Evolutionary conservation across 1,140 invertebrate genomes (phyloP).

Genomic region (Probaryconus sp.): DNA sequence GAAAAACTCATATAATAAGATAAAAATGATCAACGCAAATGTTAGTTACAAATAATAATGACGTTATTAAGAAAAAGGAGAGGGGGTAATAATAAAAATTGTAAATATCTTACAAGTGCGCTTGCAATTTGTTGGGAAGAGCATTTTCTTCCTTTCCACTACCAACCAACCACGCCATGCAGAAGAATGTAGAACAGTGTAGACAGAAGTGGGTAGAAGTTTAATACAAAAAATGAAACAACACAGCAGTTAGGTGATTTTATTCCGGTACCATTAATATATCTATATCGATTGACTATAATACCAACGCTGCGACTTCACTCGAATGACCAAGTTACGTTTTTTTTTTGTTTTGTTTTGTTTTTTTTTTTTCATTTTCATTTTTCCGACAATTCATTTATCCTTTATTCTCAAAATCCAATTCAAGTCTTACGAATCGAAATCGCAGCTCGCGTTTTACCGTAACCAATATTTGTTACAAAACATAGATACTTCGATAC

Average conservation of each 20-base stretch:
- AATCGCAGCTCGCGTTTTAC: conserved; percentile 66
- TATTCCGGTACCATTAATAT: conserved; percentile 75
- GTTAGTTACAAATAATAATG: conserved; percentile 57
- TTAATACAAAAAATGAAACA: conserved; percentile 78
- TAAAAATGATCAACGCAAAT: conserved; percentile 43
- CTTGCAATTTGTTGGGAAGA: conserved; percentile 84
- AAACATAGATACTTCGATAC: conserved; percentile 57
- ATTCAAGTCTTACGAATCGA: conserved; percentile 59
- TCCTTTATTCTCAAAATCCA: not conserved
- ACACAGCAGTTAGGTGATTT: conserved; percentile 77
- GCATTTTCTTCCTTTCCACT: conserved; percentile 85
- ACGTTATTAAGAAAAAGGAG: conserved; percentile 37
- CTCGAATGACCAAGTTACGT: conserved; percentile 59
- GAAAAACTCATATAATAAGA: conserved; percentile 10
- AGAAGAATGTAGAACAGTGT: conserved; percentile 81
- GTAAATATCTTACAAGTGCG: conserved; percentile 83
- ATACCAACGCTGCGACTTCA: conserved; percentile 60
- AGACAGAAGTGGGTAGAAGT: conserved; percentile 78
- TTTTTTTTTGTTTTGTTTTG: no score
- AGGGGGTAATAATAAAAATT: conserved; percentile 76
- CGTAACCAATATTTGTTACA: conserved; percentile 64
- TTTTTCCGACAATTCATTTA: no score
- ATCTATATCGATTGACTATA: conserved; percentile 64
- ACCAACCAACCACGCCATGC: conserved; percentile 81
- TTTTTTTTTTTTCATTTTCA: no score